Evolutionary conservation across 53 echinoderm and acorn worm genomes (phyloP), one percentile per base, ranked within the genome.

Genomic region (Stichopus horrens): DNA sequence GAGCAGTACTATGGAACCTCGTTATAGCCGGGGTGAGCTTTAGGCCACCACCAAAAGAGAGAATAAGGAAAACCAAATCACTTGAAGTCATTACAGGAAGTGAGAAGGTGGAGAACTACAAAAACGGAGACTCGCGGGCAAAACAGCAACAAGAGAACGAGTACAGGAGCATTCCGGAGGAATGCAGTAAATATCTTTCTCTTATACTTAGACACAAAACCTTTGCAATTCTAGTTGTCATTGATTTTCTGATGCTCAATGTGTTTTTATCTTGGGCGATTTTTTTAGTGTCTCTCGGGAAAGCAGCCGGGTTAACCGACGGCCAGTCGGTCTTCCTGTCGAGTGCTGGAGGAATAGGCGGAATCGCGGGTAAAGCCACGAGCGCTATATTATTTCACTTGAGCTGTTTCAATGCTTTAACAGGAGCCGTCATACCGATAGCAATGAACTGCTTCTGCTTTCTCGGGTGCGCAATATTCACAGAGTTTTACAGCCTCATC

Each of bases 291-390:
- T 81, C 81, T 6, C 58, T 81, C 5, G 81, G 81, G 4, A 81
- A 18, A 81, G 56, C 57, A 1, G 16, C n/a, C 7, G 81, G 81
- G 11, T 22, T 81, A 21, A 57, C 81, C 20, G 81, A 81, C 22
- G 81, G 56, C 5, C 8, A 58, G 56, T 19, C 81, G 13, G 81
- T 81, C 21, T 56, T 81, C 22, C 57, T 81, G 20, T 22, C 81
- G 8, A 81, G 56, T 21, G 81, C 81, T 13, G 81, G 81, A 20
- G 81, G 81, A 8, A n/a, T 81, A 21, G 81, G 81, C 21, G 81
- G 81, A 52, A 10, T 81, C 20, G 19, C 57, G 14, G 81, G 81
- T 5, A 81, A 22, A 57, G 2, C 20, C 19, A 56, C 18, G 7
- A 53, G 56, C 55, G 19, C 22, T n/a, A 19, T 20, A 9, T 8